phyloP scores from a whole-genome alignment of 2,113 vertebrate species.

The Semnornis frantzii region DNA sequence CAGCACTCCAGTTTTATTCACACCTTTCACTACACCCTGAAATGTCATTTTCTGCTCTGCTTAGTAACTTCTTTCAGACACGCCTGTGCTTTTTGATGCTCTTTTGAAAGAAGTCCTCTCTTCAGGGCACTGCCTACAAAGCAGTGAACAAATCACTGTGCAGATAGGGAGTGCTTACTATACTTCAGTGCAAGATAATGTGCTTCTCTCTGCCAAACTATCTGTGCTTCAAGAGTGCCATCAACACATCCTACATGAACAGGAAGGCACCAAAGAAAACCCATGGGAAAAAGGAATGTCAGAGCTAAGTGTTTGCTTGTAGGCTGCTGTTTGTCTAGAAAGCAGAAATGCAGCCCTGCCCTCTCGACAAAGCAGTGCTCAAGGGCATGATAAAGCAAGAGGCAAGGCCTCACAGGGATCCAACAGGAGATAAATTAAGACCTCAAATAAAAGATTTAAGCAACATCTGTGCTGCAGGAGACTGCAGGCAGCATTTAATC shows the following conservation, averaged over 20 bases:
- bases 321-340: neutral
- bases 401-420: neutral
- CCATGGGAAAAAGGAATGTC: neutral
- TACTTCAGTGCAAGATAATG: neutral
- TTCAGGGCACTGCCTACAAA: neutral
- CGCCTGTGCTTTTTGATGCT: fast-evolving
- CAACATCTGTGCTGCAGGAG: neutral
- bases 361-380: neutral
- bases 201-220: neutral
- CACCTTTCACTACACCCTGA: neutral
- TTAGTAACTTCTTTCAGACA: neutral
- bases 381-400: neutral
- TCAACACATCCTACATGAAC: neutral
- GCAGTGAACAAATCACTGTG: neutral
- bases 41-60: neutral
- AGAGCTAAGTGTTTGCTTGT: neutral
- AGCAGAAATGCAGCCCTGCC: neutral
- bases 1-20: neutral
- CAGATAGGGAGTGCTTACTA: neutral
- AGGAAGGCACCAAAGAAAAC: neutral
- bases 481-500: neutral
- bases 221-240: neutral
- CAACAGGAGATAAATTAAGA: neutral
- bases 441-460: neutral
- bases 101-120: neutral